phyloP scores from a whole-genome alignment of 2,888 invertebrate genomes.

The Callosobruchus maculatus region DNA sequence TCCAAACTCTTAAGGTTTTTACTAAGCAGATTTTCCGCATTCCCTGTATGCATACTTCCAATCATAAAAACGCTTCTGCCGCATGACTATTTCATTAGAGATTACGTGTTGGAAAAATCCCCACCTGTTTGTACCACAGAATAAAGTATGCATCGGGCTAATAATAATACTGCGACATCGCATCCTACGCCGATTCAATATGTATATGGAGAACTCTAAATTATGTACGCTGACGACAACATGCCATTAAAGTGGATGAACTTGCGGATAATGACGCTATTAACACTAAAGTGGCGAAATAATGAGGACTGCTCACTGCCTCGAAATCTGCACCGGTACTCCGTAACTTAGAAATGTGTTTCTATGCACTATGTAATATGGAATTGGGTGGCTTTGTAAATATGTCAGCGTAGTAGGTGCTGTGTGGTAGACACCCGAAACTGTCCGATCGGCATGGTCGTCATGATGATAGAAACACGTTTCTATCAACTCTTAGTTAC shows the following conservation, averaged over 20 bases:
- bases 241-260: neutral
- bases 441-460: too few relatives aligned
- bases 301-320: neutral
- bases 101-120: constrained; percentile 2
- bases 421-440: too few relatives aligned
- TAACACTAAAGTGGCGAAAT: neutral
- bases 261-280: neutral
- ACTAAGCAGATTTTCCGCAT: neutral
- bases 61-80: neutral
- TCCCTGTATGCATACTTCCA: neutral
- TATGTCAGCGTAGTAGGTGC: too few relatives aligned
- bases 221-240: neutral
- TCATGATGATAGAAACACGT: too few relatives aligned
- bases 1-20: too few relatives aligned
- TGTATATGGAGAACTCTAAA: neutral
- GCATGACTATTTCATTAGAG: constrained; percentile 3
- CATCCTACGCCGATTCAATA: neutral
- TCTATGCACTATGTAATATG: too few relatives aligned
- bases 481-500: too few relatives aligned
- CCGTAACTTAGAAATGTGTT: too few relatives aligned
- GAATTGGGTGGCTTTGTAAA: too few relatives aligned
- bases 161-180: constrained; percentile 9
- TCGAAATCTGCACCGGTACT: too few relatives aligned
- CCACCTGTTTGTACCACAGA: constrained; percentile 1
- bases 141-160: constrained; percentile 1